Evolutionary conservation across 2,797 vertebrate genomes (phyloP).

Genomic region (Rousettus madagascariensis): DNA sequence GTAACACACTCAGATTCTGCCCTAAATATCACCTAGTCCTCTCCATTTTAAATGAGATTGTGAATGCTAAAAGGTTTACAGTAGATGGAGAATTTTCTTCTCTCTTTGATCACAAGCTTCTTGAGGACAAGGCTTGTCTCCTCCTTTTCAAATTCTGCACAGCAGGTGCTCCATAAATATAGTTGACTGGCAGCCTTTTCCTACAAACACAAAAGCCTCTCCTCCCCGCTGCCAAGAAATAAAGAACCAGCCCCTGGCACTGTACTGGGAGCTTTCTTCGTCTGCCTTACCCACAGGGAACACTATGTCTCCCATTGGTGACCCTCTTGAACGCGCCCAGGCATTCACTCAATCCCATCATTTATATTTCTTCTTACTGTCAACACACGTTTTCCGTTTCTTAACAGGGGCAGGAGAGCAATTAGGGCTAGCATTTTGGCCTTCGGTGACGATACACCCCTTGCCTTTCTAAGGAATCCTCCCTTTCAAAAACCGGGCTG

Average conservation of each 20-base stretch:
- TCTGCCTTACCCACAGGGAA: conserved; percentile 61
- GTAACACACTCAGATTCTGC: not conserved
- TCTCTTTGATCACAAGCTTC: conserved; percentile 66
- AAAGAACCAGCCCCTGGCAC: conserved; percentile 37
- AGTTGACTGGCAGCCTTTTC: conserved; percentile 49
- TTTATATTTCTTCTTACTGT: conserved; percentile 55
- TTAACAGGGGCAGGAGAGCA: conserved; percentile 49
- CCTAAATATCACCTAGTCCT: not conserved
- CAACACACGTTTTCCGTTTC: conserved; percentile 44
- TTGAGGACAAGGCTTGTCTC: conserved; percentile 64
- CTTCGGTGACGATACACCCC: not conserved
- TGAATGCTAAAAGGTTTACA: not conserved
- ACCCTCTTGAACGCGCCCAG: not conserved
- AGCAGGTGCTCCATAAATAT: conserved; percentile 74
- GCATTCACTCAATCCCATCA: conserved; percentile 23
- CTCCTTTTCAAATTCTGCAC: conserved; percentile 52
- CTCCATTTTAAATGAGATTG: not conserved
- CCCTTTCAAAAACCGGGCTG: not conserved
- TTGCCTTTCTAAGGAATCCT: conserved; percentile 56
- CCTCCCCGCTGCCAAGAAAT: conserved; percentile 66
- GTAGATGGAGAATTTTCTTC: not conserved
- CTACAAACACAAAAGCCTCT: conserved; percentile 46
- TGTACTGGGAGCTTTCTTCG: conserved; percentile 10
- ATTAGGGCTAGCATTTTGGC: not conserved
- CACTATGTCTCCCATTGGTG: conserved; percentile 62